phyloP scores from a whole-genome alignment of 2,113 vertebrate genomes.

The Colius striatus region DNA sequence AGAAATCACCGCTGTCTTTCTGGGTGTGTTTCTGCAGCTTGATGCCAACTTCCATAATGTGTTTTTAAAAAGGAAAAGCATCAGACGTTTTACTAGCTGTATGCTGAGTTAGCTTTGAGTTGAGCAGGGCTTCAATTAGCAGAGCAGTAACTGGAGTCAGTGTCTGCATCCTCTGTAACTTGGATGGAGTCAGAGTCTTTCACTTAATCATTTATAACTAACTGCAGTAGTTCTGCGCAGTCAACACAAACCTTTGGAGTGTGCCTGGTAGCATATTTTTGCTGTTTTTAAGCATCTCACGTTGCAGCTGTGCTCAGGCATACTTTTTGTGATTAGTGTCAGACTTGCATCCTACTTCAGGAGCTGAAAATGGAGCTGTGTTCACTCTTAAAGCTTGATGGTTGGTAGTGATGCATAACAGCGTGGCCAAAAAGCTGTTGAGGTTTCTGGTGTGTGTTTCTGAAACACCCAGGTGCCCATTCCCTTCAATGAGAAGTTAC shows the following conservation, averaged over 20 bases:
- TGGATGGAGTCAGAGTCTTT: not conserved
- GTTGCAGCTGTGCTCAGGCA: not conserved
- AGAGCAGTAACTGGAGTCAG: not conserved
- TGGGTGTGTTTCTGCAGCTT: fast-evolving
- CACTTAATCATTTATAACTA: conserved; percentile 24
- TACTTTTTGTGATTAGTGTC: not conserved
- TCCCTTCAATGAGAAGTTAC: not conserved
- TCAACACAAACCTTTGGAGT: not conserved
- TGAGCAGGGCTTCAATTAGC: not conserved
- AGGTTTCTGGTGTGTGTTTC: not conserved
- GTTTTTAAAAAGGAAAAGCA: not conserved
- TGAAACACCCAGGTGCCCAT: not conserved
- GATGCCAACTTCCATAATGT: not conserved
- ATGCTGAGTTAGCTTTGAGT: not conserved
- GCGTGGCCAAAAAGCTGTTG: fast-evolving
- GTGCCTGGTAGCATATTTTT: not conserved
- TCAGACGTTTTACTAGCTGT: not conserved
- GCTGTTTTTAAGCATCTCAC: not conserved
- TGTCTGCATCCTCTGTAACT: not conserved
- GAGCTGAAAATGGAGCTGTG: not conserved
- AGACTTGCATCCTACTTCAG: not conserved
- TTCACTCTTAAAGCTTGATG: too few relatives aligned
- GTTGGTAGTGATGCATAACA: not conserved
- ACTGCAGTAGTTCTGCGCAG: not conserved
- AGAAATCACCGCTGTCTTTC: not conserved